A percentile compares a stretch with the other conserved stretches of the same genome.
These are phyloP conservation scores for Maccullochella peelii DNA, from an alignment of 2,113 vertebrate genomes.

Conservation along the genomic window DNA sequence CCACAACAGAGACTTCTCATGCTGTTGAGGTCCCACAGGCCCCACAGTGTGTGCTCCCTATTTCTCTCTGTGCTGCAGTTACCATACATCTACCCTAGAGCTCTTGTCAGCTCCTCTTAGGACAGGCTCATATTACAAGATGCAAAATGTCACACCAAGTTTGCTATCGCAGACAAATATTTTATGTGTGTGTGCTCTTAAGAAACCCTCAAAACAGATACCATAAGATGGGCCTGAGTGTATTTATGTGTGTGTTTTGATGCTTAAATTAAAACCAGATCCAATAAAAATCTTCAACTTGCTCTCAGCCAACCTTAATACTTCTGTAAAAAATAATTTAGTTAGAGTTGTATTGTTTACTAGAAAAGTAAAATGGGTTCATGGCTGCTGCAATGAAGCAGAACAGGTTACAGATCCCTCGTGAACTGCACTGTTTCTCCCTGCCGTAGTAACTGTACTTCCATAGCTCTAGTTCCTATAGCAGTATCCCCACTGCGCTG, in stretches of 20 bases:
- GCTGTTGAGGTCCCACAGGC: slow-evolving; percentile 60
- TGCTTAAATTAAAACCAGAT: slow-evolving; percentile 25
- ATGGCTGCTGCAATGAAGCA: slow-evolving; percentile 33
- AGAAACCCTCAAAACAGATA: slow-evolving; percentile 42
- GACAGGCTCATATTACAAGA: slow-evolving; percentile 72
- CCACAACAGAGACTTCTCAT: slow-evolving; percentile 52
- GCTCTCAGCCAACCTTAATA: background rate
- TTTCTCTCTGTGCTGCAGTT: slow-evolving; percentile 62
- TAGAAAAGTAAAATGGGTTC: slow-evolving; percentile 23
- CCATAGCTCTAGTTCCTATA: slow-evolving; percentile 62
- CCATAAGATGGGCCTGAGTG: background rate
- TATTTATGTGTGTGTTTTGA: slow-evolving; percentile 25
- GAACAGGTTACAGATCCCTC: slow-evolving; percentile 53
- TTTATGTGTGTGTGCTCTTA: slow-evolving; percentile 36
- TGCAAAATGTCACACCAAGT: slow-evolving; percentile 78
- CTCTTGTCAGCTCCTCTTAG: slow-evolving; percentile 79
- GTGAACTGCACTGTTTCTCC: slow-evolving; percentile 44
- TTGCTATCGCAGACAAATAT: slow-evolving; percentile 59
- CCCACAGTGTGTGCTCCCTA: slow-evolving; percentile 36
- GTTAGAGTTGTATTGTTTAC: slow-evolving; percentile 47
- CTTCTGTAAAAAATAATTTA: slow-evolving; percentile 32
- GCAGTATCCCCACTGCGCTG: slow-evolving; percentile 60
- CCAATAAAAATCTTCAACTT: background rate
- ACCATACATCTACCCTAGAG: slow-evolving; percentile 72
- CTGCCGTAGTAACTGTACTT: slow-evolving; percentile 63